Percentiles rank a stretch among this genome's conserved stretches.
phyloP scores from a whole-genome alignment of 2,888 invertebrate genomes.

The Ectropis crepuscularia region DNA sequence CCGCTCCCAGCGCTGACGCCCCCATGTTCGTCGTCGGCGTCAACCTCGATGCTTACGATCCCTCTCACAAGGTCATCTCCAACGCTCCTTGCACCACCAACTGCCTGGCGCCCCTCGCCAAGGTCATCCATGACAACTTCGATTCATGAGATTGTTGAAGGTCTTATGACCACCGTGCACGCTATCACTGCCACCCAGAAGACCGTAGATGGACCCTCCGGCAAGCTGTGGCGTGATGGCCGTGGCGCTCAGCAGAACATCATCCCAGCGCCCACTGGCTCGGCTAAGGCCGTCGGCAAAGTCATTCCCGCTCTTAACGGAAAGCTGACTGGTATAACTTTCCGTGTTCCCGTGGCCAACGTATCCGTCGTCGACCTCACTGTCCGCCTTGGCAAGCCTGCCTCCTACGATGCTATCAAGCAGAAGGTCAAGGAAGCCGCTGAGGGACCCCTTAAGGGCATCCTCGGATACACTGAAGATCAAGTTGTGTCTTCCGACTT shows the following conservation, averaged over 20 bases:
- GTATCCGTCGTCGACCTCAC: slow-evolving; percentile 99
- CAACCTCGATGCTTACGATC: slow-evolving; percentile 95
- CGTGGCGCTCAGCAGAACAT: slow-evolving; percentile 99
- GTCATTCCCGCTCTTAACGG: slow-evolving; percentile 99
- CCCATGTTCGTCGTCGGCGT: slow-evolving; percentile 99
- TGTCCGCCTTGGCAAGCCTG: slow-evolving; percentile 93
- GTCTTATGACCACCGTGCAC: slow-evolving; percentile 98
- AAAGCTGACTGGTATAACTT: slow-evolving; percentile 99
- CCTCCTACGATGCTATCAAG: slow-evolving; percentile 95
- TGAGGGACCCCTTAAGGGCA: slow-evolving; percentile 94
- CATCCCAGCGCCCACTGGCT: slow-evolving; percentile 99
- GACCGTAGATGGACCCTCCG: slow-evolving; percentile 98
- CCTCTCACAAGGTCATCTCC: slow-evolving; percentile 92
- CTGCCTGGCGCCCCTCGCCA: slow-evolving; percentile 98
- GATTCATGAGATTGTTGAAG: slow-evolving; percentile 97
- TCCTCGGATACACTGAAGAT: slow-evolving; percentile 97
- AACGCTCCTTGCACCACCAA: slow-evolving; percentile 99
- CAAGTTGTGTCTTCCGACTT: slow-evolving; percentile 98
- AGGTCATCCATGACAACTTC: slow-evolving; percentile 98
- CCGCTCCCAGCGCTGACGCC: slow-evolving; percentile 99
- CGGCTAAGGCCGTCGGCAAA: slow-evolving; percentile 99
- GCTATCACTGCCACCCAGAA: slow-evolving; percentile 99
- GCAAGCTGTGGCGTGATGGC: slow-evolving; percentile 98
- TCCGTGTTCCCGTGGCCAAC: slow-evolving; percentile 98
- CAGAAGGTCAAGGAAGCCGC: slow-evolving; percentile 94